These are phyloP conservation scores for Thymelicus acteon DNA, from an alignment of 2,888 invertebrate species.

Conservation along the genomic window DNA sequence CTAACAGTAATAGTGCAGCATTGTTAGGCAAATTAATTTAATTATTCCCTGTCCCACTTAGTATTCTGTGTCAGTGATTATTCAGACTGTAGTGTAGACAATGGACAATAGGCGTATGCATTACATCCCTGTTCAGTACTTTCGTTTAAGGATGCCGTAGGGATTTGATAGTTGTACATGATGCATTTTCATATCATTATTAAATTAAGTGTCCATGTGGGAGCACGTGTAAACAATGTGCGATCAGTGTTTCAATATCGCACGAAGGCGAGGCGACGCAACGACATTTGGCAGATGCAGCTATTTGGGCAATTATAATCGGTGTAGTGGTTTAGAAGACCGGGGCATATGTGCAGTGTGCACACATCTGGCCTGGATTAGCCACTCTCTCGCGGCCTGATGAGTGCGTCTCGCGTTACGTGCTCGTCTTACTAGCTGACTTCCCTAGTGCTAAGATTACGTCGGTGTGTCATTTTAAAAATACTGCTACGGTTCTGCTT, in stretches of 20 bases:
- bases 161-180: slow-evolving; percentile 8
- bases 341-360: slow-evolving; percentile 58
- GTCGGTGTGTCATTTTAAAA: slow-evolving; percentile 49
- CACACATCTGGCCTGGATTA: slow-evolving; percentile 72
- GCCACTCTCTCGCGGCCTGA: slow-evolving; percentile 60
- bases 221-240: not conserved
- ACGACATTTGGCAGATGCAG: slow-evolving; percentile 72
- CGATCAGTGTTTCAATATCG: slow-evolving; percentile 22
- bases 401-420: slow-evolving; percentile 68
- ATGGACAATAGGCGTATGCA: slow-evolving; percentile 34
- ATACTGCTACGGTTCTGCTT: slow-evolving; percentile 38
- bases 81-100: slow-evolving; percentile 33
- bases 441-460: slow-evolving; percentile 63
- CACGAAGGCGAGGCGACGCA: slow-evolving; percentile 36
- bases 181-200: not conserved
- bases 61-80: slow-evolving; percentile 40
- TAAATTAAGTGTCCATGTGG: not conserved
- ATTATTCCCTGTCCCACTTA: slow-evolving; percentile 58
- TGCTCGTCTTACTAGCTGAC: slow-evolving; percentile 60
- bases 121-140: slow-evolving; percentile 30
- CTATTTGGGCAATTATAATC: slow-evolving; percentile 71
- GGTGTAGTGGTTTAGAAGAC: slow-evolving; percentile 82
- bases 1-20: slow-evolving; percentile 61
- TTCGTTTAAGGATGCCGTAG: slow-evolving; percentile 11
- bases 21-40: slow-evolving; percentile 76